A percentile compares a stretch with the other conserved stretches of the same genome.
Evolutionary conservation across 2,797 vertebrate genomes (phyloP).

Genomic region (Cossypha niveicapilla): DNA sequence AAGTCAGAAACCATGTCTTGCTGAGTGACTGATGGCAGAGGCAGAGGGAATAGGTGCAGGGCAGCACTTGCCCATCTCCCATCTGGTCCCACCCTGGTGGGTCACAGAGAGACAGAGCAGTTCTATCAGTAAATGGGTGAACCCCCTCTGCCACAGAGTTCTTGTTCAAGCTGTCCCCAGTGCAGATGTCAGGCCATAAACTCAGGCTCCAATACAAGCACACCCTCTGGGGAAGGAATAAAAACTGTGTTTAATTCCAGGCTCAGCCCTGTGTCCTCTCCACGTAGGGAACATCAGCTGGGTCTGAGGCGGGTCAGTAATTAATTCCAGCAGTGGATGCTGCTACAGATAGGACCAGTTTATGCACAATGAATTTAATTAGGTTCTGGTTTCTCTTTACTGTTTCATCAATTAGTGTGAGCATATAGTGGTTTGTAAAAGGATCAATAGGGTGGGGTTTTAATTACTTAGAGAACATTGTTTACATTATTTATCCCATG

Average conservation of each 20-base stretch:
- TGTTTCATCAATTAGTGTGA: constrained; percentile 7
- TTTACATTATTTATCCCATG: constrained; percentile 33
- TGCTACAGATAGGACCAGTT: background rate
- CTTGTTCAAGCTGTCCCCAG: background rate
- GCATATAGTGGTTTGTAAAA: constrained; percentile 19
- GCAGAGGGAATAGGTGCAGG: background rate
- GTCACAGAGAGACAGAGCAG: background rate
- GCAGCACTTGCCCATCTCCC: background rate
- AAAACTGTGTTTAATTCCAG: background rate
- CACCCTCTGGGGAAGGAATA: background rate
- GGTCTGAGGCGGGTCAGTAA: background rate
- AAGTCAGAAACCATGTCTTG: background rate
- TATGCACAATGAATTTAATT: background rate
- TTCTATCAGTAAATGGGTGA: background rate
- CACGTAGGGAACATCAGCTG: background rate
- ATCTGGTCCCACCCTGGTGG: background rate
- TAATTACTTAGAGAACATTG: constrained; percentile 24
- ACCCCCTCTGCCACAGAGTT: fast-evolving
- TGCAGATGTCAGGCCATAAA: background rate
- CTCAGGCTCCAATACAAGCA: background rate
- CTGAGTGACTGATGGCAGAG: background rate
- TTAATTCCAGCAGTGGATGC: background rate
- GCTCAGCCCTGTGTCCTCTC: background rate
- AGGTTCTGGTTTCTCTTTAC: constrained; percentile 2
- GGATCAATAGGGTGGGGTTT: constrained; percentile 37